Evolutionary conservation across 2,797 vertebrate genomes (phyloP), one percentile per base, ranked within the genome.

Genomic region (Coregonus sp.): DNA sequence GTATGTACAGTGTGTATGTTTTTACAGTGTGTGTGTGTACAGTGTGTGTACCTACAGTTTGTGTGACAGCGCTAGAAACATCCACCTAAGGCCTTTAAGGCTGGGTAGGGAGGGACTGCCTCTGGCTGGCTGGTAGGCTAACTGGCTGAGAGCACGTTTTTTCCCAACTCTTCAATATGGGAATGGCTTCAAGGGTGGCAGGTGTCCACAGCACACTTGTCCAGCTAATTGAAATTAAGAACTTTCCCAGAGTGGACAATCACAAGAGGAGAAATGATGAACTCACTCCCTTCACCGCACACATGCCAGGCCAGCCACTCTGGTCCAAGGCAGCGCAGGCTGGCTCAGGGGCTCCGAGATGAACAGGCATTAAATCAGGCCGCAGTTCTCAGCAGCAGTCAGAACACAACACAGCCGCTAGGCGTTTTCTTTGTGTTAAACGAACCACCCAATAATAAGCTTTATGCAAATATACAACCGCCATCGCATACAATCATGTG

Each of bases 171-270:
- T 79, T 74, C 20, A 72, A 61, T 70, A 67, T 29, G 25, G 70
- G 77, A 75, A 25, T n/a, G 50, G 69, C 75, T 73, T 56, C 74
- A 67, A 74, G 83, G 76, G 80, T 81, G 79, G 72, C 78, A 78
- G 85, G 78, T 86, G 85, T 84, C 79, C 81, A 72, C 78, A 77
- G 75, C 75, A 37, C 86, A 80, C 82, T 83, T 85, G 88, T 85
- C 81, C 77, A 70, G 83, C 82, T 87, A 84, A 86, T 89, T 82
- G 83, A 87, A 85, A 86, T 80, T 77, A 83, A 84, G 81, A 77
- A 83, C 77, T 78, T 85, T 56, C 33, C 73, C 51, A 72, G 80
- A 81, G 75, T 80, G 70, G 73, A 69, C 69, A 66, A 76, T 85
- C 80, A 75, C 77, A 81, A 78, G 80, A 84, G 88, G 81, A 80